A percentile compares a stretch with the other conserved stretches of the same genome.
phyloP scores from a whole-genome alignment of 1,140 invertebrate genomes.

The Achroia grisella region DNA sequence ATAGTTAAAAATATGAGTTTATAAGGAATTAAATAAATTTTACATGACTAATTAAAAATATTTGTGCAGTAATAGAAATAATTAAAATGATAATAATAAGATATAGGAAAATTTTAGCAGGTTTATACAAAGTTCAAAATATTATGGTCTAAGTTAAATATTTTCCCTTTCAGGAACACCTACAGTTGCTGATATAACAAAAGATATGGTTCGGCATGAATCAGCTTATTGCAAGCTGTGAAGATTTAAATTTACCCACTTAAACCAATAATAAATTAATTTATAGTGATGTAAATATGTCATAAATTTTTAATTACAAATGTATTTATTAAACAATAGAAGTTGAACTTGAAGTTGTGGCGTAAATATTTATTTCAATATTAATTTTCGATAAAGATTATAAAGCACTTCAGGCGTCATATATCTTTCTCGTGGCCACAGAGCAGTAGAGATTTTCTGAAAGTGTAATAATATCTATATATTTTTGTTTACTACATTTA shows the following conservation, averaged over 20 bases:
- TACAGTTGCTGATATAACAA: constrained; percentile 75
- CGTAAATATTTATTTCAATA: constrained; percentile 8
- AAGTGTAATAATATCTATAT: constrained; percentile 17
- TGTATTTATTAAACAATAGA: too few relatives aligned
- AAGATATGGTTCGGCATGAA: constrained; percentile 82
- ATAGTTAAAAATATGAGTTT: too few relatives aligned
- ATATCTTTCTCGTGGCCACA: constrained; percentile 47
- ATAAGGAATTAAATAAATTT: too few relatives aligned
- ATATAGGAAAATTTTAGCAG: too few relatives aligned
- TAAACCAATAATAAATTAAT: too few relatives aligned
- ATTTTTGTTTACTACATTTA: background rate
- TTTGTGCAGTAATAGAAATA: too few relatives aligned
- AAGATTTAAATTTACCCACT: constrained; percentile 9
- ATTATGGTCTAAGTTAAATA: too few relatives aligned
- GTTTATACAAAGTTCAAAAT: too few relatives aligned
- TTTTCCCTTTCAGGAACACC: constrained; percentile 74
- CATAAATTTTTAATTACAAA: too few relatives aligned
- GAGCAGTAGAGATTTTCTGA: constrained; percentile 51
- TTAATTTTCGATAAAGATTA: constrained; percentile 52
- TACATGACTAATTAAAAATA: too few relatives aligned
- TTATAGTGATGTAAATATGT: background rate
- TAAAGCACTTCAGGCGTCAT: constrained; percentile 54
- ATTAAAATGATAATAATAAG: too few relatives aligned
- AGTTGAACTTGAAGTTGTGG: too few relatives aligned
- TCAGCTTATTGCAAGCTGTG: constrained; percentile 77